Evolutionary conservation across 2,888 invertebrate genomes (phyloP), one percentile per base, ranked within the genome.

Genomic region (Pheosia tremula): DNA sequence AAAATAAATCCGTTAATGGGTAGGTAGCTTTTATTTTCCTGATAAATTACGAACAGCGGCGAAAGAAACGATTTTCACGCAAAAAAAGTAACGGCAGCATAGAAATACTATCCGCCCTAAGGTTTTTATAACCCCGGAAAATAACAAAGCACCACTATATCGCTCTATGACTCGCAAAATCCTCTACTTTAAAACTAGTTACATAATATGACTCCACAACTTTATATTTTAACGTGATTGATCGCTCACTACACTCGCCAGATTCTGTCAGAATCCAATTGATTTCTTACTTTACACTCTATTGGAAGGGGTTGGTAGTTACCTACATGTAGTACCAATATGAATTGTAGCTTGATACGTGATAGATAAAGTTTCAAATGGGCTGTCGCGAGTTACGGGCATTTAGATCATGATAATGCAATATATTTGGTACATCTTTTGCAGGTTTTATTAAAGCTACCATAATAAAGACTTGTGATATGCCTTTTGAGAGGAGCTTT

Each of bases 231-330:
- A 52, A 57, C 58, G 63, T 68, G 74, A 78, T 76, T 72, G 72
- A 79, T 77, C 70, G 72, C 72, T 72, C 75, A 69, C 70, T 72
- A 69, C 63, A 67, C 62, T 72, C 68, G 66, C 63, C 63, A 67
- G 65, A 53, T 71, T 59, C 62, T 64, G 64, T 69, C 71, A 71
- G 74, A 66, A 72, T 72, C 64, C 72, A 75, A 83, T 84, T 83
- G 80, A 84, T 84, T 80, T 75, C 78, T 83, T 79, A 74, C 78
- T 83, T 81, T 75, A 80, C 82, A 82, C 81, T 75, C 76, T 75
- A 75, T 72, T 79, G 77, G 76, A 75, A 81, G 82, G 84, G 83
- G 84, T 76, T 69, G 58, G 10, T 4, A 38, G 52, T 56, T 55
- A 43, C 37, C 49, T 54, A 36, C 36, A 49, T 5, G 47, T 5